A percentile compares a stretch with the other conserved stretches of the same genome.
Conservation (phyloP, 2,797 vertebrate genomes). For the Hypotaenidia philippensis region DNA sequence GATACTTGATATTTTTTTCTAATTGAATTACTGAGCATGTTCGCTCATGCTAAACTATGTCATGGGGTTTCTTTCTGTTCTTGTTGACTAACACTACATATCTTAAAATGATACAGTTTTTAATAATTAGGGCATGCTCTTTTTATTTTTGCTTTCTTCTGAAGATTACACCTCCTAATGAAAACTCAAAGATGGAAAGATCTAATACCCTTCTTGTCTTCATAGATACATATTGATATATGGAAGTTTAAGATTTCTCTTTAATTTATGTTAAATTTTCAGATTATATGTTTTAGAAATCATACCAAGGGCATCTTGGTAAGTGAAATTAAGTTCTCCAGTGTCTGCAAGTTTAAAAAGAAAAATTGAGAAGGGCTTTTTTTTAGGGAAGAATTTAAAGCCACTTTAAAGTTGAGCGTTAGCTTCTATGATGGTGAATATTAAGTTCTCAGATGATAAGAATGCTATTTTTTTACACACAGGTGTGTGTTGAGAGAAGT, state of each 20-base stretch:
- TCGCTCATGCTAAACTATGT: background rate
- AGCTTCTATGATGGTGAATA: background rate
- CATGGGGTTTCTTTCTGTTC: background rate
- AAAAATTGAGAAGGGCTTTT: background rate
- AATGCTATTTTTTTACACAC: background rate
- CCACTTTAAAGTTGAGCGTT: background rate
- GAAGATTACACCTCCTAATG: background rate
- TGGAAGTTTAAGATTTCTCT: background rate
- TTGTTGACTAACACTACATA: background rate
- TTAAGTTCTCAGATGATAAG: background rate
- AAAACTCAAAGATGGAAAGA: background rate
- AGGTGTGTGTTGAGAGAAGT: background rate
- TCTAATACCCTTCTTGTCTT: background rate
- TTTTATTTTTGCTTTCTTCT: background rate
- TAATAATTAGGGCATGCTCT: background rate
- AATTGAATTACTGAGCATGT: background rate
- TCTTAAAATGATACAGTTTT: background rate
- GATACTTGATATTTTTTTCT: background rate
- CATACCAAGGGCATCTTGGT: background rate
- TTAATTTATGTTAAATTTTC: background rate
- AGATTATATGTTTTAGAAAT: background rate
- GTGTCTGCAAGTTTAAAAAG: background rate
- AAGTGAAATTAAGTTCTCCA: background rate
- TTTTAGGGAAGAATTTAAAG: background rate
- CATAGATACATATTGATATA: background rate